Percentiles rank a stretch among this genome's conserved stretches.
Conservation (phyloP, 2,888 invertebrate species). For the Cryptosula pallasiana region DNA sequence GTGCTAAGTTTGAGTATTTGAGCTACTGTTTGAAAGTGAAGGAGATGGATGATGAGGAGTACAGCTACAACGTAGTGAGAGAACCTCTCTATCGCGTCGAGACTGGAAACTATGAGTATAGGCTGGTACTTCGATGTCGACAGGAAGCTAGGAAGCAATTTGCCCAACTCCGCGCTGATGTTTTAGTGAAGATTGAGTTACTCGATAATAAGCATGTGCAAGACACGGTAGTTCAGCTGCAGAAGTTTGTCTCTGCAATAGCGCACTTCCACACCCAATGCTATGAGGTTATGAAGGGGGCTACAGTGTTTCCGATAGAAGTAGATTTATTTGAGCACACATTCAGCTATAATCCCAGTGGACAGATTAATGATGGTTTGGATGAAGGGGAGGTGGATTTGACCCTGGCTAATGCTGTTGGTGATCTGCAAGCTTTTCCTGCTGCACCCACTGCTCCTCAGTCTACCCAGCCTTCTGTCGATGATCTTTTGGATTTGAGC, state of each 20-base stretch:
- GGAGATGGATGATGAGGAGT: constrained; percentile 99
- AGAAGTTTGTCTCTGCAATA: constrained; percentile 77
- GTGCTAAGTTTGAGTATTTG: constrained; percentile 97
- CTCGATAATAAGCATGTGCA: constrained; percentile 97
- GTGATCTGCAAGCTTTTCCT: background rate
- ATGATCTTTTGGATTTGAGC: constrained; percentile 20
- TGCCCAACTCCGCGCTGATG: constrained; percentile 69
- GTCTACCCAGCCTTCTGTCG: background rate
- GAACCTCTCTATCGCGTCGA: constrained; percentile 96
- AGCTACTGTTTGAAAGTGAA: constrained; percentile 66
- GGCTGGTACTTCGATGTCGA: constrained; percentile 85
- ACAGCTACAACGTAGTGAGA: constrained; percentile 75
- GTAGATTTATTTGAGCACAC: constrained; percentile 87
- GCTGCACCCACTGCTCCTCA: background rate
- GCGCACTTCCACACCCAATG: constrained; percentile 72
- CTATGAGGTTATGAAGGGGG: constrained; percentile 67
- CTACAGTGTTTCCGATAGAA: constrained; percentile 84
- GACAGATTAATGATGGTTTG: constrained; percentile 46
- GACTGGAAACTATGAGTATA: constrained; percentile 98
- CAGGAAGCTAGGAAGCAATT: constrained; percentile 81
- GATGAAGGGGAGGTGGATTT: constrained; percentile 41
- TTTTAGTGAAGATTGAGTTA: constrained; percentile 91
- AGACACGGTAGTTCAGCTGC: constrained; percentile 72
- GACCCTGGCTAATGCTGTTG: background rate
- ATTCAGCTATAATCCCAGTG: constrained; percentile 65